These are phyloP conservation scores for Drosophila santomea DNA, from an alignment of 1,140 invertebrate species.

Conservation along the genomic window DNA sequence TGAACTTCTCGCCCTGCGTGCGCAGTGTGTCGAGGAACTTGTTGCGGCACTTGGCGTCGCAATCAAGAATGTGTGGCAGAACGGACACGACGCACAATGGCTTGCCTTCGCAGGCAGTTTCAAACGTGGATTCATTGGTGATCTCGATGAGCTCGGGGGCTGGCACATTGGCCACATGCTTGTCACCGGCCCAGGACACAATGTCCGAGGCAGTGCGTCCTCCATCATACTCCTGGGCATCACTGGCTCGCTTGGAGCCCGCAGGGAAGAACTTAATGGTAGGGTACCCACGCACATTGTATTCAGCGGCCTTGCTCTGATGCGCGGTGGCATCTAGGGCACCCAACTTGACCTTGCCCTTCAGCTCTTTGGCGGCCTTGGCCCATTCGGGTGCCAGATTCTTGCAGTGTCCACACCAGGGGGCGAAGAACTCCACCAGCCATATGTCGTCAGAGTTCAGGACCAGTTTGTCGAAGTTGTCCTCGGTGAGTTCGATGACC, in stretches of 20 bases:
- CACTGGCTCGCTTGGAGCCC: slow-evolving; percentile 91
- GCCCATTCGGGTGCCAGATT: slow-evolving; percentile 98
- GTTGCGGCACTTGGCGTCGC: slow-evolving; percentile 97
- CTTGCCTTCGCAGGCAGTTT: slow-evolving; percentile 92
- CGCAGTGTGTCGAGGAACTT: slow-evolving; percentile 92
- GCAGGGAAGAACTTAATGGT: slow-evolving; percentile 98
- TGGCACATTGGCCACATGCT: slow-evolving; percentile 93
- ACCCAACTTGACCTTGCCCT: slow-evolving; percentile 98
- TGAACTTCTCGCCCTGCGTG: slow-evolving; percentile 95
- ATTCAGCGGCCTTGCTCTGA: slow-evolving; percentile 90
- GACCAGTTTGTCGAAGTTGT: slow-evolving; percentile 96
- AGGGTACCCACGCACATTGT: slow-evolving; percentile 96
- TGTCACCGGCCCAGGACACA: slow-evolving; percentile 95
- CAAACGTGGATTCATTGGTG: slow-evolving; percentile 87
- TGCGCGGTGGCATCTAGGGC: slow-evolving; percentile 98
- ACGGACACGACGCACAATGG: slow-evolving; percentile 97
- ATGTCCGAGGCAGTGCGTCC: slow-evolving; percentile 97
- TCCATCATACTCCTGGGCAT: slow-evolving; percentile 93
- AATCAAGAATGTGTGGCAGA: slow-evolving; percentile 98
- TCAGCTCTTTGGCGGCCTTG: slow-evolving; percentile 95
- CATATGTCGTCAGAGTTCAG: slow-evolving; percentile 96
- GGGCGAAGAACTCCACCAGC: slow-evolving; percentile 99
- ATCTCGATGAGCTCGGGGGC: slow-evolving; percentile 95
- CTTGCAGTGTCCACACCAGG: slow-evolving; percentile 98
- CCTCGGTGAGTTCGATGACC: slow-evolving; percentile 97